Base-by-base conservation (phyloP, 2,113 vertebrate species). In the Rhinolophus sinicus region DNA sequence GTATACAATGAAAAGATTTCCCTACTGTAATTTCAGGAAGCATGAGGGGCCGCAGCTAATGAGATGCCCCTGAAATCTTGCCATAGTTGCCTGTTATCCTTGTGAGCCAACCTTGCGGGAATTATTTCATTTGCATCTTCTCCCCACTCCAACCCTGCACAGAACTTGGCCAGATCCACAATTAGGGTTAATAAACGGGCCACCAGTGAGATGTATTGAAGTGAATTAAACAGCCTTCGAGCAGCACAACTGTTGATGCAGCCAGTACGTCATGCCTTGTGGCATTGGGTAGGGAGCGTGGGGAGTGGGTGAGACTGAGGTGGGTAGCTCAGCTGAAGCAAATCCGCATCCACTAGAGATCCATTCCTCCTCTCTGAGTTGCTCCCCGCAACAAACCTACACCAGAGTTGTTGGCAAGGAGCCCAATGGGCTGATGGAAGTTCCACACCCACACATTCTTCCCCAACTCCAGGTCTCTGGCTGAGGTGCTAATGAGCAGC, bases 401-500 rank as follows among this genome's bases (percentile, higher is more conserved):
- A 30, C 35, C 44, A 95, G 85, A 40, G 50, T 28, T 77, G 9
- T 83, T 88, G 82, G 90, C 76, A 30, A 81, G 65, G 38, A 93
- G 70, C 94, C 97, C 95, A 50, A n/a, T 19, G 26, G 28, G 33
- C 33, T 85, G 65, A 96, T 88, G 85, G 65, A 52, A 15, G 35
- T 88, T 85, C 65, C 70, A 93, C 80, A 96, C 54, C 84, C 92
- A 84, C 44, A 86, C 64, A 24, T 28, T 95, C 22, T 28, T 95
- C 72, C 70, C 92, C 38, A 84, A 73, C 2, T 35, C 72, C 19
- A 24, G 22, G 28, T 85, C 81, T 83, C 88, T 96, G n/a, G 82
- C n/a, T 0, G 9, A 94, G 70, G 85, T 89, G 54, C 81, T 96
- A 97, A 96, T 91, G 93, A 78, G 84, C 90, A 95, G 70, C 78